Evolutionary conservation across 2,113 vertebrate genomes (phyloP), one percentile per base, ranked within the genome.

Genomic region (Labeo catla): DNA sequence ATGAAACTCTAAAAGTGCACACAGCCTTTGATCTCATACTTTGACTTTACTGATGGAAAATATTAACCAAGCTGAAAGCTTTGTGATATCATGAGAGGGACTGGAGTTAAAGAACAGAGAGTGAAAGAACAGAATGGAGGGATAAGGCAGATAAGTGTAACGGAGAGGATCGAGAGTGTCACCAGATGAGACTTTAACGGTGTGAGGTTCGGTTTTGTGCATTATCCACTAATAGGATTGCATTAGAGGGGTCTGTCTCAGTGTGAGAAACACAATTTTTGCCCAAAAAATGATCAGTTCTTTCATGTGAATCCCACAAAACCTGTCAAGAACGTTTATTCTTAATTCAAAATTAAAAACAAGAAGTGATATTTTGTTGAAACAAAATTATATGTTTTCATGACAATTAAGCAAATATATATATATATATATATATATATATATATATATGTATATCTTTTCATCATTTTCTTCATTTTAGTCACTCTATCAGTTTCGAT

Each of bases 21-120:
- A 74, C 68, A 61, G 86, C 34, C 86, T 89, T 88, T 88, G 87
- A 90, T 90, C 87, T 65, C 49, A 28, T 72, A 45, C 45, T 81
- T 78, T 80, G 87, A 83, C 76, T 86, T 90, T 77, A 57, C 79
- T 28, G 74, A 72, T 47, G 70, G 80, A 86, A 0, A 36, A 84
- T 84, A 83, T 79, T 89, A 73, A 3, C 83, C 68, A 45, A 4
- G 36, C 68, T 88, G 47, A 59, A 66, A 92, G 90, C 90, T 88
- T 87, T 86, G 77, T 83, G 76, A 85, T 28, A 80, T 21, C 23
- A 36, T 59, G 50, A 84, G 80, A 68, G 47, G 19, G 65, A 83
- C 7, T 73, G 34, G 65, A 63, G 54, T 43, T 39, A 57, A 57
- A 84, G 76, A 59, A 87, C 28, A 79, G 16, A 84, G 85, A 39